A percentile compares a stretch with the other conserved stretches of the same genome.
Conservation (phyloP, 2,888 invertebrate genomes). For the Habroteleia sp. region DNA sequence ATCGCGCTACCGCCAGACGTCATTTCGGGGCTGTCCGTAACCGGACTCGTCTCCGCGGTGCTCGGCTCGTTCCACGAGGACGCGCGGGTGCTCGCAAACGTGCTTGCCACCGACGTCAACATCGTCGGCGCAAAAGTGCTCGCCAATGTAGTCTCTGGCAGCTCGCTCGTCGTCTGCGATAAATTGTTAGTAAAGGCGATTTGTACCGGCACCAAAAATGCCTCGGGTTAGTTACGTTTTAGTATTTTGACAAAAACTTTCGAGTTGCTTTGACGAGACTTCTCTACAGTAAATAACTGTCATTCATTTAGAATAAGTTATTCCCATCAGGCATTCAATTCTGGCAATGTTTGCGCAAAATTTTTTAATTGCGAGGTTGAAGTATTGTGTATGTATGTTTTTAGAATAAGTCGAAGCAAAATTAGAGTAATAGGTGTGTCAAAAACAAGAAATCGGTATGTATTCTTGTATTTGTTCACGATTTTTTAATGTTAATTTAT, state of each 20-base stretch:
- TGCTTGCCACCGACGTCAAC: conserved; percentile 18
- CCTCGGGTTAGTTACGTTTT: conserved; percentile 74
- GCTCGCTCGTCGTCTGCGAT: conserved; percentile 74
- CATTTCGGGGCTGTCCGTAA: conserved; percentile 22
- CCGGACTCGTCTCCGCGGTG: conserved; percentile 15
- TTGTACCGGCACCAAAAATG: conserved; percentile 71
- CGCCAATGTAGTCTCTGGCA: conserved; percentile 14
- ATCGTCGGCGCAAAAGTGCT: conserved; percentile 14
- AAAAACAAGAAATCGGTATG: too few relatives aligned
- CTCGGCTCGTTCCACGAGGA: conserved; percentile 13
- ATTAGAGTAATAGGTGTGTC: too few relatives aligned
- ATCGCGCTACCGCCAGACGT: conserved; percentile 2
- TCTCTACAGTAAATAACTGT: too few relatives aligned
- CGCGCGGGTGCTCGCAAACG: conserved; percentile 4
- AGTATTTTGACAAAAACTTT: conserved; percentile 4
- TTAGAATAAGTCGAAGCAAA: too few relatives aligned
- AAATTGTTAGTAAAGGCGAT: conserved; percentile 81
- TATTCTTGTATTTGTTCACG: too few relatives aligned
- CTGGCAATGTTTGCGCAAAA: too few relatives aligned
- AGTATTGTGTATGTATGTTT: too few relatives aligned
- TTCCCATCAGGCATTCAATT: too few relatives aligned
- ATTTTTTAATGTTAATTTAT: too few relatives aligned
- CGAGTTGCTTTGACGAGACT: conserved; percentile 10
- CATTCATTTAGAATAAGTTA: too few relatives aligned
- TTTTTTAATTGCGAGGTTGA: too few relatives aligned